Evolutionary conservation across 2,888 invertebrate species (phyloP).

Genomic region (Shargacucullia verbasci): DNA sequence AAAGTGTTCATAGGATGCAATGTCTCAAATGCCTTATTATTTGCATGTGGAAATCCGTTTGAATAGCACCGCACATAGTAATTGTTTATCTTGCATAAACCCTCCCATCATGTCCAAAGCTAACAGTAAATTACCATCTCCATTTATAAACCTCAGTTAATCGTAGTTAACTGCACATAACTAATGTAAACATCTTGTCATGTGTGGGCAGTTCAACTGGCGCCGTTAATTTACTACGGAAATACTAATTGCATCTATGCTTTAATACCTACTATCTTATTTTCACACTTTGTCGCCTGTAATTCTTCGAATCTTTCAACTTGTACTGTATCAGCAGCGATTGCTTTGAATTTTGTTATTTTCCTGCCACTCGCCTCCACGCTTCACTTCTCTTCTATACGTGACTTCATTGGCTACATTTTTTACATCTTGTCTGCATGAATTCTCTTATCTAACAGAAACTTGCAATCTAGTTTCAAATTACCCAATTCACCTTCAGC

Average conservation of each 20-base stretch:
- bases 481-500: slow-evolving; percentile 75
- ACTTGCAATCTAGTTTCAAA: slow-evolving; percentile 76
- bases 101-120: slow-evolving; percentile 38
- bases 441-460: slow-evolving; percentile 74
- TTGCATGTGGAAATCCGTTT: slow-evolving; percentile 34
- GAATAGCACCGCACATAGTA: slow-evolving; percentile 25
- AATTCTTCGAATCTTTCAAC: slow-evolving; percentile 60
- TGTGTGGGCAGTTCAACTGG: slow-evolving; percentile 57
- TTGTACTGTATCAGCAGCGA: slow-evolving; percentile 59
- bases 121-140: slow-evolving; percentile 48
- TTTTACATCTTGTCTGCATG: slow-evolving; percentile 67
- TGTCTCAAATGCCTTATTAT: slow-evolving; percentile 9
- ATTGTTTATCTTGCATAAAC: slow-evolving; percentile 48
- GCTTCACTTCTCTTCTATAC: slow-evolving; percentile 77
- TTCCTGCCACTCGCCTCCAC: slow-evolving; percentile 80
- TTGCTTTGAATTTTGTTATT: slow-evolving; percentile 64
- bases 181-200: slow-evolving; percentile 63
- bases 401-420: slow-evolving; percentile 81
- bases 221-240: slow-evolving; percentile 66
- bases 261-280: slow-evolving; percentile 53
- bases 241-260: slow-evolving; percentile 62
- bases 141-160: slow-evolving; percentile 65
- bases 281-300: slow-evolving; percentile 49
- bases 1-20: slow-evolving; percentile 11
- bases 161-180: slow-evolving; percentile 63